Percentiles rank a stretch among this genome's conserved stretches.
Evolutionary conservation across 2,888 invertebrate genomes (phyloP).

Genomic region (Trichogramma dendrolimi): DNA sequence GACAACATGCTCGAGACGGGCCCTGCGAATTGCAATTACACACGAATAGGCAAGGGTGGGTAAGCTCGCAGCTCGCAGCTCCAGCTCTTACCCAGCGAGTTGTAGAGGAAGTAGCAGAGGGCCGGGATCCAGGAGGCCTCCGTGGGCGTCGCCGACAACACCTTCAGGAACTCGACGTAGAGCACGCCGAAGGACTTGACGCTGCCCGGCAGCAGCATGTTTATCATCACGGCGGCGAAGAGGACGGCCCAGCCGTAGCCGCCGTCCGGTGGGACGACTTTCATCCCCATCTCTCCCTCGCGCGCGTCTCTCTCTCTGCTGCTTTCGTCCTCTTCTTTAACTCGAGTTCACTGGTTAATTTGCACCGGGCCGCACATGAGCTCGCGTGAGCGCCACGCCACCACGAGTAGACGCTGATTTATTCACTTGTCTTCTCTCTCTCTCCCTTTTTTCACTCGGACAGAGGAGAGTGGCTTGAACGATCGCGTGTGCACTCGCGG

Average conservation of each 20-base stretch:
- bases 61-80: too few species aligned
- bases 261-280: slow-evolving; percentile 52
- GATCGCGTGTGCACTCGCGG: too few species aligned
- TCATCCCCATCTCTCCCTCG: slow-evolving; percentile 33
- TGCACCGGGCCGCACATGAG: too few species aligned
- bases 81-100: slow-evolving; percentile 68
- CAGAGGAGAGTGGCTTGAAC: too few species aligned
- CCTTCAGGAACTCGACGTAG: slow-evolving; percentile 77
- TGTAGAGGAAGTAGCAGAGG: slow-evolving; percentile 81
- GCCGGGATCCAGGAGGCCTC: slow-evolving; percentile 81
- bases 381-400: too few species aligned
- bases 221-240: slow-evolving; percentile 66
- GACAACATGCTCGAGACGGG: slow-evolving; percentile 82
- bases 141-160: slow-evolving; percentile 70
- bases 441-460: too few species aligned
- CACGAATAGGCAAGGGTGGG: neutral
- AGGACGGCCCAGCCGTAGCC: slow-evolving; percentile 55
- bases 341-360: too few species aligned
- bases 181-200: slow-evolving; percentile 85
- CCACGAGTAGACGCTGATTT: too few species aligned
- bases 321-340: neutral
- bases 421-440: too few species aligned
- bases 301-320: neutral
- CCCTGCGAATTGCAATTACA: slow-evolving; percentile 55
- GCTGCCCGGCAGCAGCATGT: slow-evolving; percentile 80